Conservation (phyloP, 2,797 vertebrate genomes). For the Poecilia velifera region DNA sequence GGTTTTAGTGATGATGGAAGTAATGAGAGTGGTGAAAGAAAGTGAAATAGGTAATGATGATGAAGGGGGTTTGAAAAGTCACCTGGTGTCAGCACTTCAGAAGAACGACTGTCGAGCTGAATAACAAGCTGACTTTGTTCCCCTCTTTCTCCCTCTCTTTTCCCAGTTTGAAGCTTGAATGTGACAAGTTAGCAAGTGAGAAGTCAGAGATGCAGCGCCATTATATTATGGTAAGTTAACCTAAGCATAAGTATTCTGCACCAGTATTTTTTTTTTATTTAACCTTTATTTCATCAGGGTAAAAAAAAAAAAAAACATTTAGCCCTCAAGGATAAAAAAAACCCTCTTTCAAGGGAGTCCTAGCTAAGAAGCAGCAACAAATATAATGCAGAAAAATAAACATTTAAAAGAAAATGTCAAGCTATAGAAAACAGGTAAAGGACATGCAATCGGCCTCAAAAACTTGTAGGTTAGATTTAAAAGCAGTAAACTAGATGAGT, state of each 20-base stretch:
- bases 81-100: constrained; percentile 61
- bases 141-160: constrained; percentile 54
- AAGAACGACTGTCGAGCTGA: constrained; percentile 40
- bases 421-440: too few species aligned
- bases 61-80: constrained; percentile 49
- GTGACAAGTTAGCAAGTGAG: constrained; percentile 97
- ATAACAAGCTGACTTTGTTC: constrained; percentile 53
- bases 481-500: too few species aligned
- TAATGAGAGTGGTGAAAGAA: constrained; percentile 45
- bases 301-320: too few species aligned
- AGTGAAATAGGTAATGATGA: constrained; percentile 58
- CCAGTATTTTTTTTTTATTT: not conserved
- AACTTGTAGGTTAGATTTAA: too few species aligned
- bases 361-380: too few species aligned
- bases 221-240: constrained; percentile 92
- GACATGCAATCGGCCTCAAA: too few species aligned
- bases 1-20: constrained; percentile 48
- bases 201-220: constrained; percentile 99
- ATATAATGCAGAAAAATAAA: too few species aligned
- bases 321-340: too few species aligned
- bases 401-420: too few species aligned
- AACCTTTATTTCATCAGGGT: too few species aligned
- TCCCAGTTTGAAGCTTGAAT: constrained; percentile 93
- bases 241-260: not conserved
- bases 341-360: too few species aligned